A percentile compares a stretch with the other conserved stretches of the same genome.
These are phyloP conservation scores for Alviniconcha marisindica DNA, from an alignment of 1,140 invertebrate genomes.

Conservation along the genomic window DNA sequence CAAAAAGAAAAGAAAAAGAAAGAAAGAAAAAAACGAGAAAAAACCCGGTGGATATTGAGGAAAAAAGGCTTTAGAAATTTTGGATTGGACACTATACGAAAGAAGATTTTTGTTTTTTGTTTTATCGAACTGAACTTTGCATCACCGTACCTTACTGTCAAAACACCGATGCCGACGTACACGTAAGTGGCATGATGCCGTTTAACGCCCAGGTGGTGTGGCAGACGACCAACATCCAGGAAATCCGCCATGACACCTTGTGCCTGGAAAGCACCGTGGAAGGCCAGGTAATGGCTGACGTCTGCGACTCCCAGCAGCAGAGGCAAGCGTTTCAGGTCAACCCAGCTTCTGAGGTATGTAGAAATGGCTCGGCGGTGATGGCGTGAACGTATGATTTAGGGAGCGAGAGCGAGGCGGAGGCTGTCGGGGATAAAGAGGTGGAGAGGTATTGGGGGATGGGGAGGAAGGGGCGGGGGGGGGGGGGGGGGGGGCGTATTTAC, in stretches of 20 bases:
- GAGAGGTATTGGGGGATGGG: neutral
- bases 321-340: neutral
- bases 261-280: neutral
- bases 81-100: too few relatives aligned
- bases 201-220: neutral
- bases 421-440: neutral
- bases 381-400: neutral
- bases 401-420: neutral
- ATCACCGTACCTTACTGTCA: neutral
- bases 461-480: too few relatives aligned
- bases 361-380: too few relatives aligned
- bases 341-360: too few relatives aligned
- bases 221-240: conserved; percentile 2
- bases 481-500: too few relatives aligned
- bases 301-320: neutral
- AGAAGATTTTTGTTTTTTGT: too few relatives aligned
- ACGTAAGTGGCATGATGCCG: neutral
- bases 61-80: too few relatives aligned
- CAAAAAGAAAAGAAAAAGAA: too few relatives aligned
- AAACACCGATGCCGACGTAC: neutral
- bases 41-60: too few relatives aligned
- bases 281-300: neutral
- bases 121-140: too few relatives aligned
- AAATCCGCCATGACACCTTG: neutral
- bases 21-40: too few relatives aligned